Evolutionary conservation across 2,888 invertebrate species (phyloP), one percentile per base, ranked within the genome.

Genomic region (Drosophila melanosoma): DNA sequence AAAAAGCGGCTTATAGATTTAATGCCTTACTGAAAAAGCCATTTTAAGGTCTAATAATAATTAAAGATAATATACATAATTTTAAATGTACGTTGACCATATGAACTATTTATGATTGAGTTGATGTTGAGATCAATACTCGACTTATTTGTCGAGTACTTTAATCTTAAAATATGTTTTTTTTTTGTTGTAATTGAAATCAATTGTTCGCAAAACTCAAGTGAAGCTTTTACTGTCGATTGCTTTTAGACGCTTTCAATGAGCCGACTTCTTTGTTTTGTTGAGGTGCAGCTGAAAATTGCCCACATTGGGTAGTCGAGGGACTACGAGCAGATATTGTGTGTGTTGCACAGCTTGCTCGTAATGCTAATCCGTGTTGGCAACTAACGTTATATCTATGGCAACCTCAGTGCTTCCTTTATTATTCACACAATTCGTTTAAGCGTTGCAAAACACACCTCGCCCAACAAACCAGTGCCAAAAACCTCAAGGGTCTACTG

Each of bases 351-450:
- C 45, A 42, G 63, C 59, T 40, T 45, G 53, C 53, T 53, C 64
- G 57, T 70, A 79, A 64, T 70, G 74, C 81, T 83, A 86, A 82
- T 81, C 81, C 81, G 66, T 70, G 86, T 60, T 77, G 81, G 81
- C 77, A 81, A 81, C 83, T 83, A 81, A 77, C 71, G 61, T 66
- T 48, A 76, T 76, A 66, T 62, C 62, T 76, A 76, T 70, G 66
- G 70, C 53, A 70, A 69, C 69, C 82, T 69, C 69, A 71, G 80
- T 73, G 75, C 76, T 69, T 69, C 74, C 64, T 85, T 79, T 84
- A 83, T 83, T 87, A 83, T 83, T 82, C 79, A 82, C 84, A 87
- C 85, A 87, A 87, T 87, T 87, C 83, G 83, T 76, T 83, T 83
- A 84, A 85, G 82, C 80, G 67, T 57, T 69, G 83, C 49, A 79